phyloP scores from a whole-genome alignment of 2,113 vertebrate species.

The Urocitellus parryii region DNA sequence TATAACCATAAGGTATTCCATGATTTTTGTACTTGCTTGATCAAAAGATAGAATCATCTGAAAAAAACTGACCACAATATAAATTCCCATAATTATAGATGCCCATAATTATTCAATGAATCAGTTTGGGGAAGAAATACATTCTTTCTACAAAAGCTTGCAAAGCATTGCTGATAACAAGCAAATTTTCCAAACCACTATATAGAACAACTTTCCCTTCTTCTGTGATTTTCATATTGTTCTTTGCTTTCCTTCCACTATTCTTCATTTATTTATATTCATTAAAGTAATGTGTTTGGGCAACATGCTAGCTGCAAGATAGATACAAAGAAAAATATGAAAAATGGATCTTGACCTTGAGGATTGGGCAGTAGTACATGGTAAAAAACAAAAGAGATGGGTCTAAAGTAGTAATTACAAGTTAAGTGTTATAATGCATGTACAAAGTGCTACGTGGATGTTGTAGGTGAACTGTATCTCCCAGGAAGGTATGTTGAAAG shows the following conservation, averaged over 20 bases:
- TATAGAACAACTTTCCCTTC: background rate
- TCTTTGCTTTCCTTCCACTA: background rate
- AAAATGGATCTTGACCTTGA: background rate
- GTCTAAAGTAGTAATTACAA: background rate
- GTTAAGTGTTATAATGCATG: background rate
- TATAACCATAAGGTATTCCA: background rate
- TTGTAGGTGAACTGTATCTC: background rate
- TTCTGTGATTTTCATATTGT: background rate
- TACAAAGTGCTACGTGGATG: background rate
- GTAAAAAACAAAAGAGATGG: background rate
- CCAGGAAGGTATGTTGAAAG: background rate
- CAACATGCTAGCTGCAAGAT: background rate
- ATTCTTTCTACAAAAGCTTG: background rate
- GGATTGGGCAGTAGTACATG: background rate
- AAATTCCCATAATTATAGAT: background rate
- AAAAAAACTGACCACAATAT: background rate
- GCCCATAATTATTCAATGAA: background rate
- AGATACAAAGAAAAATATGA: background rate
- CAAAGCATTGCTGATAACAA: background rate
- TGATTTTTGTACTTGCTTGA: background rate
- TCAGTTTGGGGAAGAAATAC: background rate
- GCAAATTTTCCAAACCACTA: background rate
- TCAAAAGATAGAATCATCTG: background rate
- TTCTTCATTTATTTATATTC: background rate
- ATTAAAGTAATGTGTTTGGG: background rate